A percentile compares a stretch with the other conserved stretches of the same genome.
phyloP scores from a whole-genome alignment of 2,113 vertebrate species.

The Mystacornis crossleyi region DNA sequence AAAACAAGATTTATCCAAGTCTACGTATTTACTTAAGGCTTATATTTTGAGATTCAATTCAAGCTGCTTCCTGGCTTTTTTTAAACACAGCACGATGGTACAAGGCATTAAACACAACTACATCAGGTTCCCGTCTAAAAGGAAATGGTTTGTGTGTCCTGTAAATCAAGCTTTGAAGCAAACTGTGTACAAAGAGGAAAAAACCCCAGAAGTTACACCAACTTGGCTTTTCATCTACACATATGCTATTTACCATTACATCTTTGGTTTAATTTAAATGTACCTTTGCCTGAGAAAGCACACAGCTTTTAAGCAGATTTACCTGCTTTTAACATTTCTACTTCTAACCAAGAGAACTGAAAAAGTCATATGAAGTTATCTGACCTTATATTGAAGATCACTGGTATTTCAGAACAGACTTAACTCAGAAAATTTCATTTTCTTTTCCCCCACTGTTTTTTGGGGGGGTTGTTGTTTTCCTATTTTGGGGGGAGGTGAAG shows the following conservation, averaged over 20 bases:
- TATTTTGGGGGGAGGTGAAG: background rate
- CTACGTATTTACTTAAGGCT: constrained; percentile 30
- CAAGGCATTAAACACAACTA: background rate
- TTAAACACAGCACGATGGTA: constrained; percentile 10
- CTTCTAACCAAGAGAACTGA: background rate
- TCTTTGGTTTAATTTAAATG: background rate
- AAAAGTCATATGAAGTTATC: background rate
- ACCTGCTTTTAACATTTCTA: background rate
- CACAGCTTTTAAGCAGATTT: background rate
- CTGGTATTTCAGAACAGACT: background rate
- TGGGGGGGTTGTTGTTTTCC: background rate
- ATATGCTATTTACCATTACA: background rate
- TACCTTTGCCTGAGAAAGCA: background rate
- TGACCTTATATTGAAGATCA: background rate
- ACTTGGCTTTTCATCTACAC: background rate
- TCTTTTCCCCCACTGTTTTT: rapidly evolving
- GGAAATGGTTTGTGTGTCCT: constrained; percentile 28
- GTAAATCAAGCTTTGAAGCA: constrained; percentile 10
- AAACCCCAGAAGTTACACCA: background rate
- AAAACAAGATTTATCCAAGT: background rate
- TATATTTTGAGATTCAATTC: constrained; percentile 52
- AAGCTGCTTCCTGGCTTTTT: constrained; percentile 64
- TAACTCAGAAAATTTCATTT: background rate
- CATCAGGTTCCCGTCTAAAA: constrained; percentile 24
- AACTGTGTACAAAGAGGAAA: background rate